These are phyloP conservation scores for Tupiocoris notatus DNA, from an alignment of 2,888 invertebrate genomes.

Conservation along the genomic window DNA sequence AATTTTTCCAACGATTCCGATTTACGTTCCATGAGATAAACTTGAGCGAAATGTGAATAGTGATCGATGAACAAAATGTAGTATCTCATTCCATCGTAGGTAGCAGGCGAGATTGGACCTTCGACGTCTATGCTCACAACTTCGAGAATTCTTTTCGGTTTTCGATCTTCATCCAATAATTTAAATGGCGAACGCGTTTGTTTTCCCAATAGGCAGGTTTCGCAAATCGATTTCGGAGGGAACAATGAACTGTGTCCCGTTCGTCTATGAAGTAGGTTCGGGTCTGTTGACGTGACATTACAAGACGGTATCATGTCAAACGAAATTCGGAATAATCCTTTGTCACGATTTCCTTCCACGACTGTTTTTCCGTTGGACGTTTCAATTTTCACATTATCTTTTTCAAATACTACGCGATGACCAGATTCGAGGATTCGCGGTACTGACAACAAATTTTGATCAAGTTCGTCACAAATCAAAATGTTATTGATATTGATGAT, in stretches of 20 bases:
- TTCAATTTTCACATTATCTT: conserved; percentile 6
- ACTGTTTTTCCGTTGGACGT: no score
- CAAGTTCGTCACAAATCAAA: neutral
- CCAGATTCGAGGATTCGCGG: neutral
- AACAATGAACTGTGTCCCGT: conserved; percentile 8
- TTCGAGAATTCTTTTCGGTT: no score
- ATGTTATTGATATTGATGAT: conserved; percentile 10
- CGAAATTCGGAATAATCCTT: no score
- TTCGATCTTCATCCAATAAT: no score
- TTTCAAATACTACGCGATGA: no score
- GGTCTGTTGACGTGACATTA: neutral
- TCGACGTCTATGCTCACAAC: conserved; percentile 49
- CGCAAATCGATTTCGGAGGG: neutral
- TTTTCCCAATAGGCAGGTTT: conserved; percentile 12
- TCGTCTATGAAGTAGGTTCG: conserved; percentile 9
- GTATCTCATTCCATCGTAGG: conserved; percentile 46
- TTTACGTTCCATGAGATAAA: conserved; percentile 50
- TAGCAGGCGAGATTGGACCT: conserved; percentile 48
- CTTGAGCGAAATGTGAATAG: conserved; percentile 49
- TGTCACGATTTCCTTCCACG: no score
- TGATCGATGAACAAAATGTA: conserved; percentile 51
- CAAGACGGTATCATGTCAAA: no score
- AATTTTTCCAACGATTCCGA: no score
- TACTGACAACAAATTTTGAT: conserved; percentile 1
- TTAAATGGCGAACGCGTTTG: conserved; percentile 9